Base-by-base conservation (phyloP, 2,888 invertebrate species). In the Pseudolycoriella hygida region DNA sequence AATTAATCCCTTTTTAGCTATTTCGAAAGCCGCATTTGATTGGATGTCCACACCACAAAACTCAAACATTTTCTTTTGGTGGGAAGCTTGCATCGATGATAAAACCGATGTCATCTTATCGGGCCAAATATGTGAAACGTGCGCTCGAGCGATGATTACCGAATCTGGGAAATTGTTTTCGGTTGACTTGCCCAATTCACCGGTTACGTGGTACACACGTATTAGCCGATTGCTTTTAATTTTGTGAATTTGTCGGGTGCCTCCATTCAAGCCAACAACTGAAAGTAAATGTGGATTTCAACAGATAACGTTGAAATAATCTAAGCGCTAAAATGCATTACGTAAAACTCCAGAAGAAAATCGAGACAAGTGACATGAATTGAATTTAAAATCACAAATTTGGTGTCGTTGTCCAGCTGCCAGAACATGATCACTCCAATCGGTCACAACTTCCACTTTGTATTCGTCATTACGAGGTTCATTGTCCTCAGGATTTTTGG, bases 21-120 rank as follows among this genome's bases (percentile, higher is more conserved):
- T 57, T 47, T 96, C 88, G 62, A 88, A 97, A 10, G 90, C 90
- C 39, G 80, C 75, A 63, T 96, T 87, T 37, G 87, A 87, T 55
- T 87, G 78, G 49, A 85, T 70, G 58, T 87, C 79, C 0, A 94
- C 74, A 18, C 90, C 90, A 52, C 76, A 73, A 39, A 78, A 57
- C 52, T 84, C 74, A 60, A 78, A 89, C 82, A 90, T 86, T 58
- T 81, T 76, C 51, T 73, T 77, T 60, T 90, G 92, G 64, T 92
- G 88, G 4, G 81, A 74, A 1, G 88, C 79, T 63, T 94, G 89
- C 64, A 88, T 76, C 2, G 82, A 70, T 2, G 86, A 74, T 17
- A 90, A 70, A 15, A 90, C 60, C 48, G 70, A 71, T 53, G 89
- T 88, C 4, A 96, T 62, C 50, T 76, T 73, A 32, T 69, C 68